Percentiles rank a stretch among this genome's conserved stretches.
These are phyloP conservation scores for Propithecus perrieri DNA, from an alignment of 2,797 vertebrate species.

Conservation along the genomic window DNA sequence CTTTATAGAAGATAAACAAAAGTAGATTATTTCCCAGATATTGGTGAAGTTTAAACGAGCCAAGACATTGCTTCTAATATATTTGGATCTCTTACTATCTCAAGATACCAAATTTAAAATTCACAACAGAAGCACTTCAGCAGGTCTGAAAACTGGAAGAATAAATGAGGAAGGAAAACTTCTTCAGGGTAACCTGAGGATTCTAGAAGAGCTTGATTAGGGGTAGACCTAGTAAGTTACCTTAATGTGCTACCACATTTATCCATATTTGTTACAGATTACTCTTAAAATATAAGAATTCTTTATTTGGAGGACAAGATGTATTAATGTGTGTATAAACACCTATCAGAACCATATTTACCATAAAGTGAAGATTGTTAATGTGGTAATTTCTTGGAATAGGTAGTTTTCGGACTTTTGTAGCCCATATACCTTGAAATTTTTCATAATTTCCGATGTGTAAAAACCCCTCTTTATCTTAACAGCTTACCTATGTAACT, in stretches of 20 bases:
- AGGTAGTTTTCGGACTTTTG: slow-evolving; percentile 8
- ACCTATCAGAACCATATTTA: background rate
- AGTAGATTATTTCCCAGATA: background rate
- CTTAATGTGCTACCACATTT: background rate
- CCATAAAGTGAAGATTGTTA: slow-evolving; percentile 16
- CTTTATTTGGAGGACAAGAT: background rate
- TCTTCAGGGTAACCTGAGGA: background rate
- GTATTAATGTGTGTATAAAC: background rate
- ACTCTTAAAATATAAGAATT: slow-evolving; percentile 27
- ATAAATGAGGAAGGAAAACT: background rate
- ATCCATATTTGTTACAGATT: background rate
- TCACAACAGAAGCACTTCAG: background rate
- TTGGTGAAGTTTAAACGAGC: slow-evolving; percentile 22
- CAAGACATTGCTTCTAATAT: slow-evolving; percentile 19
- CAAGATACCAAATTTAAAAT: slow-evolving; percentile 50
- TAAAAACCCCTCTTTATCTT: slow-evolving; percentile 10
- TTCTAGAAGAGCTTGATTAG: background rate
- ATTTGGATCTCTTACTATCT: slow-evolving; percentile 9
- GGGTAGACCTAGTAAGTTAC: background rate
- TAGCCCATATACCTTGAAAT: background rate
- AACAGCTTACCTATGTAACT: slow-evolving; percentile 19
- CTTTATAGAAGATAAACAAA: background rate
- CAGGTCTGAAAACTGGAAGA: background rate
- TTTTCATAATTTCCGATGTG: slow-evolving; percentile 22
- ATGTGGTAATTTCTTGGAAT: slow-evolving; percentile 25